Percentiles rank a stretch among this genome's conserved stretches.
These are phyloP conservation scores for Caenorhabditis sp. DNA, from an alignment of 2,888 invertebrate species.

Conservation along the genomic window DNA sequence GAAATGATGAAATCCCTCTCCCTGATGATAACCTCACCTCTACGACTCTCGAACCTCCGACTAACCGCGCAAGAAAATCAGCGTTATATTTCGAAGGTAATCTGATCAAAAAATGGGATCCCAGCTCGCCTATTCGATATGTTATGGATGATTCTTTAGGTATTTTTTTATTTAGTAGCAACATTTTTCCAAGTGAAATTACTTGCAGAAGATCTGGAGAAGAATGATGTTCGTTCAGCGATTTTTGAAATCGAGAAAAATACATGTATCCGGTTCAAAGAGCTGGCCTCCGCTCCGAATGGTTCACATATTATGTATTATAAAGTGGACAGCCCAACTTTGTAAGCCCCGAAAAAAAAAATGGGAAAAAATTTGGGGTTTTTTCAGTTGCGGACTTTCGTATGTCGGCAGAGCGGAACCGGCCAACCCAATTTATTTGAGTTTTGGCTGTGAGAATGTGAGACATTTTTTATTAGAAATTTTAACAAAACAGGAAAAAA, in stretches of 20 bases:
- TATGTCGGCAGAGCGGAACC: conserved; percentile 65
- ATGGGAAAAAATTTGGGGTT: too few relatives aligned
- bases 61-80: conserved; percentile 23
- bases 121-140: conserved; percentile 59
- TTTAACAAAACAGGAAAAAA: too few relatives aligned
- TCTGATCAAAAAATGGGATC: conserved; percentile 61
- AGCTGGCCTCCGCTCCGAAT: conserved; percentile 45
- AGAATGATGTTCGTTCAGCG: conserved; percentile 57
- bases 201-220: conserved; percentile 55
- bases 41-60: neutral
- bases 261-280: conserved; percentile 61
- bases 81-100: conserved; percentile 58
- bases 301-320: conserved; percentile 60
- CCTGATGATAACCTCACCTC: conserved; percentile 16
- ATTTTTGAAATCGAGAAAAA: conserved; percentile 62
- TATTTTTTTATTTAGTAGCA: too few relatives aligned
- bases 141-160: conserved; percentile 62
- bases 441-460: conserved; percentile 65
- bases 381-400: conserved; percentile 64
- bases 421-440: conserved; percentile 66
- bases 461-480: too few relatives aligned
- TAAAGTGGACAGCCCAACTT: conserved; percentile 60
- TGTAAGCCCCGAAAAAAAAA: conserved; percentile 55
- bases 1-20: conserved; percentile 41
- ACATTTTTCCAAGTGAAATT: neutral